Percentiles rank a stretch among this genome's conserved stretches.
phyloP scores from a whole-genome alignment of 2,113 vertebrate genomes.

The Scomber colias region DNA sequence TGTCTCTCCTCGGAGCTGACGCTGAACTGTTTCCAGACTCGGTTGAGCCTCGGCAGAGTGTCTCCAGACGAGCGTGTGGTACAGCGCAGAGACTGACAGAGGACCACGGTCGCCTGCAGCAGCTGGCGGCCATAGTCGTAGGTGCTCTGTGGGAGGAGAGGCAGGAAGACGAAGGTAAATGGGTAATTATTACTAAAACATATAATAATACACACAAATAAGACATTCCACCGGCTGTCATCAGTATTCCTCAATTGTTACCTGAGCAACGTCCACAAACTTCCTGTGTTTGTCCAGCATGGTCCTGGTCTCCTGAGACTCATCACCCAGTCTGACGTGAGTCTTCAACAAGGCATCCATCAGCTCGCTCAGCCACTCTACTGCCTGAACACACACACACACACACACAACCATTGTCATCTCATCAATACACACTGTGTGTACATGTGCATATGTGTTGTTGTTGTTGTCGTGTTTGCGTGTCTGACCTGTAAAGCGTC shows the following conservation, averaged over 20 bases:
- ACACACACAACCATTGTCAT: not conserved
- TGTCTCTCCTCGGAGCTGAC: conserved; percentile 94
- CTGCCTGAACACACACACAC: conserved; percentile 84
- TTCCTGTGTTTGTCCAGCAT: conserved; percentile 98
- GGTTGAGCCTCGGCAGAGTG: conserved; percentile 94
- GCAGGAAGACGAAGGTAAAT: not conserved
- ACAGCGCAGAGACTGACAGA: conserved; percentile 96
- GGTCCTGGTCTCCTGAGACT: conserved; percentile 94
- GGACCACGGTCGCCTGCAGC: conserved; percentile 96
- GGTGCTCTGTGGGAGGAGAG: conserved; percentile 88
- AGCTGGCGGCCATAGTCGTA: conserved; percentile 97
- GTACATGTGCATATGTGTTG: not conserved
- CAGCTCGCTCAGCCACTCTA: conserved; percentile 97
- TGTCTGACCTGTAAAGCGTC: conserved; percentile 86
- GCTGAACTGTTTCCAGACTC: conserved; percentile 98
- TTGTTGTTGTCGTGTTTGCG: not conserved
- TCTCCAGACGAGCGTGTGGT: conserved; percentile 96
- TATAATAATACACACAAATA: no score
- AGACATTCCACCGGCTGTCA: no score
- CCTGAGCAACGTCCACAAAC: conserved; percentile 99
- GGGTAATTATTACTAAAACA: no score
- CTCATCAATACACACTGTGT: not conserved
- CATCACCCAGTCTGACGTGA: conserved; percentile 93
- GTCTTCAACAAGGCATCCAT: conserved; percentile 97
- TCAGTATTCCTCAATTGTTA: not conserved